Evolutionary conservation across 1,140 invertebrate species (phyloP), one percentile per base, ranked within the genome.

Genomic region (Holcopasites calliopsidis): DNA sequence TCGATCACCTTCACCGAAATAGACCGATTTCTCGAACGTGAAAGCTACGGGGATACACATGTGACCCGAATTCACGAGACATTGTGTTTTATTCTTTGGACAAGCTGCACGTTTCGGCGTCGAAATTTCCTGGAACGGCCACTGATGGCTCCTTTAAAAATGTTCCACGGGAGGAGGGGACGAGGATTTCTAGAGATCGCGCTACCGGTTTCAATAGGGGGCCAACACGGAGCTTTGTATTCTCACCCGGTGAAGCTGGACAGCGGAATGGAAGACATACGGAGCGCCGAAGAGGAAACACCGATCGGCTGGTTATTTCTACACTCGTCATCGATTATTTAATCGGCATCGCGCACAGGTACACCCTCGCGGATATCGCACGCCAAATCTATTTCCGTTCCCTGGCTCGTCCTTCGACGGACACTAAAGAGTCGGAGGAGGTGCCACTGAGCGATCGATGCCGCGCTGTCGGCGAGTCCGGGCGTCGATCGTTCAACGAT

Each of bases 191-290:
- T 21, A 28, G 54, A 26, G 65, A 42, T 57, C n/a, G n/a, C 50
- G 40, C 13, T 10, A 44, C 2, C 16, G 16, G 35, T 11, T 31
- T 44, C 66, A 33, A 57, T 55, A 13, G 18, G 0, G 8, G 18
- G n/a, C 7, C 38, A 33, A 44, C n/a, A 66, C 28, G 49, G 42
- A 31, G 26, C 33, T 54, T 35, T 57, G 44, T 21, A 54, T 26
- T 55, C 66, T 82, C 62, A 82, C 66, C 65, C 65, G 26, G 78
- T 42, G 49, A 82, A 47, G 55, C 72, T 80, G 10, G 60, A 68
- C 49, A 80, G 73, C 26, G 49, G 40, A 38, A 77, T 77, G 33
- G 78, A 82, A 11, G 60, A 76, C 61, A 68, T 76, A 61, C 33
- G 77, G 44, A 47, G n/a, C 16, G 42, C 49, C 60, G 38, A 33